Percentiles rank a stretch among this genome's conserved stretches.
phyloP scores from a whole-genome alignment of 1,140 invertebrate genomes.

The Drosophila punjabiensis region DNA sequence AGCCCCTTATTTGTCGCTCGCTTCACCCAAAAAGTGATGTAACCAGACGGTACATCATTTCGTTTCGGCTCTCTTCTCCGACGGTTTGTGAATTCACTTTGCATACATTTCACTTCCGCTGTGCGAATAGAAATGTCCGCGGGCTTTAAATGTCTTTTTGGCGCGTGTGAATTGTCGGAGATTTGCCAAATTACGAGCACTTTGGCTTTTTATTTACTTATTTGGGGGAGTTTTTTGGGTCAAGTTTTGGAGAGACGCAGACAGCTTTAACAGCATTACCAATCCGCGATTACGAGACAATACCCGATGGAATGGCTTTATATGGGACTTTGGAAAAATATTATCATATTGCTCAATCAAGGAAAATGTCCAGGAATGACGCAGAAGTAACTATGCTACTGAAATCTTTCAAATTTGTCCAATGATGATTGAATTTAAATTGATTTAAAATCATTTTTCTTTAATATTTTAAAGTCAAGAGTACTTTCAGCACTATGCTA shows the following conservation, averaged over 20 bases:
- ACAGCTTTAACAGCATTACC: slow-evolving; percentile 11
- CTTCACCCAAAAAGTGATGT: slow-evolving; percentile 67
- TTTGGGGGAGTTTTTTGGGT: slow-evolving; percentile 48
- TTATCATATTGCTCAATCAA: neutral
- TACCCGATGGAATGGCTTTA: neutral
- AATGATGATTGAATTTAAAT: too few relatives aligned
- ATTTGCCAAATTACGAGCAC: slow-evolving; percentile 10
- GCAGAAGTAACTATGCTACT: neutral
- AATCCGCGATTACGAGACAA: slow-evolving; percentile 1
- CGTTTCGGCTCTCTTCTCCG: slow-evolving; percentile 28
- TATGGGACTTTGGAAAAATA: neutral
- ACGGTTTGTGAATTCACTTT: slow-evolving; percentile 20
- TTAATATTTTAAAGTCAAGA: neutral
- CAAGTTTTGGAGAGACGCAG: slow-evolving; percentile 23
- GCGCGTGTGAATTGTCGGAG: slow-evolving; percentile 61
- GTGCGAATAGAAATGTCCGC: slow-evolving; percentile 39
- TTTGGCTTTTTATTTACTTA: slow-evolving; percentile 23
- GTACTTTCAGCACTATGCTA: too few relatives aligned
- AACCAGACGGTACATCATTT: slow-evolving; percentile 51
- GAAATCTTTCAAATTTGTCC: neutral
- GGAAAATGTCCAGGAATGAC: neutral
- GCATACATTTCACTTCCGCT: slow-evolving; percentile 63
- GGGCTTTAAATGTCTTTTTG: slow-evolving; percentile 44
- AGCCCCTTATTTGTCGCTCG: slow-evolving; percentile 53
- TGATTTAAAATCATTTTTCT: too few relatives aligned